Evolutionary conservation across 2,888 invertebrate genomes (phyloP), one percentile per base, ranked within the genome.

Genomic region (Tanytarsus gracilentus): DNA sequence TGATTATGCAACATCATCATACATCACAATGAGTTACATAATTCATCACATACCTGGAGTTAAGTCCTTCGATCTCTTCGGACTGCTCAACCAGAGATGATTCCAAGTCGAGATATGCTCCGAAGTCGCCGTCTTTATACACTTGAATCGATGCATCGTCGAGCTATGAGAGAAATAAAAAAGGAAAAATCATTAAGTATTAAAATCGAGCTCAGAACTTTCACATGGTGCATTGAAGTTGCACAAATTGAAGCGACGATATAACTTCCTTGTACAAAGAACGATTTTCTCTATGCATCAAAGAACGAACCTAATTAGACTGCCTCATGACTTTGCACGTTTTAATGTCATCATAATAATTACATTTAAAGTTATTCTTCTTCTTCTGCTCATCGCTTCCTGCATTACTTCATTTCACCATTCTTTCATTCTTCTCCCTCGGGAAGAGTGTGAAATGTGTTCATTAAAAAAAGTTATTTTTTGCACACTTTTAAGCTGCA

Each of bases 81-180:
- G 90, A 86, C 73, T 99, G 98, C 74, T 99, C 98, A 68, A 88
- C 89, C 68, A 99, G 84, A 62, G 96, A 92, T 61, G 94, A 89
- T 73, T 99, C 98, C 75, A 96, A 80, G 77, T 99, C 98, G 76
- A 99, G 79, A 76, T 98, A 98, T 61, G 93, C 87, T 58, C 96
- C 95, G 75, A 92, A 95, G 76, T 99, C 98, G 63, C 95, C 94
- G 76, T 95, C 93, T 77, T 88, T 91, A 77, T 96, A 98, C 65
- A 99, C 83, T 77, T 99, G 98, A 64, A 99, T 81, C 26, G 96
- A 92, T 63, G 94, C 92, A 77, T 98, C 98, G 72, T 97, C 97
- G 77, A 97, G 80, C 98, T 98, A 82, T 27, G 85, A 85, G 70
- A 73, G 65, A 64, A 56, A 61, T 60, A 60, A 62, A n/a, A 52